Evolutionary conservation across 1,140 invertebrate species (phyloP).

Genomic region (Pygmarrhopalites habei): DNA sequence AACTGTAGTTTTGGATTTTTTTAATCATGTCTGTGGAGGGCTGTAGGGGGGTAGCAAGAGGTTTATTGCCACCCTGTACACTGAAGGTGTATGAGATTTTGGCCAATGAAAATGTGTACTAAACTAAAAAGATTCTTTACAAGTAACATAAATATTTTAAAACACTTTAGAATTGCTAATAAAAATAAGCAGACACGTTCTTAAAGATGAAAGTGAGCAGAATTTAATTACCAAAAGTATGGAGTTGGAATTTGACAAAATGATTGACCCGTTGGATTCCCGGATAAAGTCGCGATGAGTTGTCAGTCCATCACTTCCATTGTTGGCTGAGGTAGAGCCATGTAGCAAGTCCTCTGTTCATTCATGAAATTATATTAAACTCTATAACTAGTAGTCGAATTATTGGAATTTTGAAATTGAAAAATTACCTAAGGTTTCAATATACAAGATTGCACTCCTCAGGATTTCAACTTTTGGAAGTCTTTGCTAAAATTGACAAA

Average conservation of each 20-base stretch:
- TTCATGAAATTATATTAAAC: too few relatives aligned
- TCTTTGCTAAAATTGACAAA: too few relatives aligned
- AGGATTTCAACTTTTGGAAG: constrained; percentile 96
- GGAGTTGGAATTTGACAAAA: constrained; percentile 24
- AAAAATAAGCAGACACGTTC: neutral
- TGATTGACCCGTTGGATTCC: constrained; percentile 21
- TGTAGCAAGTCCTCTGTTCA: constrained; percentile 79
- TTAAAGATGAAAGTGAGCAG: neutral
- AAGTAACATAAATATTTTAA: neutral
- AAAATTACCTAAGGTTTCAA: constrained; percentile 86
- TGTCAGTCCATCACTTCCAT: constrained; percentile 5
- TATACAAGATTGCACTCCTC: constrained; percentile 94
- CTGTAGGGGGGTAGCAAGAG: too few relatives aligned
- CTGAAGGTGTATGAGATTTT: too few relatives aligned
- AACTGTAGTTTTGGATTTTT: too few relatives aligned
- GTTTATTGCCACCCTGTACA: too few relatives aligned
- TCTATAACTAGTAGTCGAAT: too few relatives aligned
- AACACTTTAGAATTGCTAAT: neutral
- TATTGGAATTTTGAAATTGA: too few relatives aligned
- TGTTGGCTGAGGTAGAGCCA: constrained; percentile 40
- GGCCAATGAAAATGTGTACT: neutral
- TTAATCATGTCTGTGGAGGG: too few relatives aligned
- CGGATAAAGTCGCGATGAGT: constrained; percentile 29
- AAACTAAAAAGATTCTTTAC: neutral
- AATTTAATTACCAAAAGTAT: constrained; percentile 25